A percentile compares a stretch with the other conserved stretches of the same genome.
Conservation (phyloP, 2,113 vertebrate genomes). For the Thamnophis sirtalis region DNA sequence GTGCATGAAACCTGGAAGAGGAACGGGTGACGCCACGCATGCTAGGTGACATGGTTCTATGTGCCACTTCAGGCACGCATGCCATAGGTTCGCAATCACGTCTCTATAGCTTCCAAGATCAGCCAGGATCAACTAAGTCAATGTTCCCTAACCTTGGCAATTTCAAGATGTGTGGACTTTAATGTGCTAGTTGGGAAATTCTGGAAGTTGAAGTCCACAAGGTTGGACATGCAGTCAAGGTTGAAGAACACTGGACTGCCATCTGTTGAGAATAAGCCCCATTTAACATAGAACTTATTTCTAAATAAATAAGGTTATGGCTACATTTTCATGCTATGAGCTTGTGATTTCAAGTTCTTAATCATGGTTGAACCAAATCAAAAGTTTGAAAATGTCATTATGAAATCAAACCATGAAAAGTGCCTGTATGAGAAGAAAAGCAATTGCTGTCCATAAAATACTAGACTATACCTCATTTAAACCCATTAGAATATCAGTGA, state of each 20-base stretch:
- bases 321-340: not conserved
- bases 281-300: not conserved
- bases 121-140: not conserved
- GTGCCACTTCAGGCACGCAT: too few relatives aligned
- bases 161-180: too few relatives aligned
- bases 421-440: slow-evolving; percentile 35
- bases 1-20: too few relatives aligned
- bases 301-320: not conserved
- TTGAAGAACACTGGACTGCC: not conserved
- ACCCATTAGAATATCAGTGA: not conserved
- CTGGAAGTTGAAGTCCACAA: too few relatives aligned
- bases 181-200: too few relatives aligned
- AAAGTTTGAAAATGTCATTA: slow-evolving; percentile 19
- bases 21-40: too few relatives aligned
- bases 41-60: too few relatives aligned
- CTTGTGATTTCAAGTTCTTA: not conserved
- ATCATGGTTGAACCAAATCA: not conserved
- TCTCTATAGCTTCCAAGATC: not conserved
- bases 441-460: not conserved
- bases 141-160: too few relatives aligned
- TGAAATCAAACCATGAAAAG: slow-evolving; percentile 28
- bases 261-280: not conserved
- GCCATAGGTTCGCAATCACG: too few relatives aligned
- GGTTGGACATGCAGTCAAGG: too few relatives aligned
- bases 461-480: not conserved